A percentile compares a stretch with the other conserved stretches of the same genome.
Conservation (phyloP, 2,113 vertebrate species). For the Pseudorectes ferrugineus region DNA sequence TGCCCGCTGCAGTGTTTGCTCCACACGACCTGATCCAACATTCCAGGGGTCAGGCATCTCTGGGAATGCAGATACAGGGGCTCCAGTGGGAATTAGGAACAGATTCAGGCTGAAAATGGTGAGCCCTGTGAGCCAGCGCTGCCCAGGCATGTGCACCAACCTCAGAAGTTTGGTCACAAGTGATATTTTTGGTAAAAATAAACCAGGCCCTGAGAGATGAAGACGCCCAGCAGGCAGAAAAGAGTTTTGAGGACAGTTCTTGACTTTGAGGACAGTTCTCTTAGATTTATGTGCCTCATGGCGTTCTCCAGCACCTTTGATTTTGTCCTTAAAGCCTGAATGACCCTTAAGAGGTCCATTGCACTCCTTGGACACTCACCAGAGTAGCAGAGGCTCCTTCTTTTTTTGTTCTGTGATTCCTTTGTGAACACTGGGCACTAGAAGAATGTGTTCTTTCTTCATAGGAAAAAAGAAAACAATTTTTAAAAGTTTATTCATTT, state of each 20-base stretch:
- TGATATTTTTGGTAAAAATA: neutral
- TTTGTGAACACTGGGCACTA: neutral
- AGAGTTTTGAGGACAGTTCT: neutral
- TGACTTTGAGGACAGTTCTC: neutral
- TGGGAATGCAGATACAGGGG: accelerated
- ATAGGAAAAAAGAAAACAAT: neutral
- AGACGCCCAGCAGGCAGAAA: accelerated
- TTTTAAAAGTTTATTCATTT: accelerated
- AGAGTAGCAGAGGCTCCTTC: neutral
- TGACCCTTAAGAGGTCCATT: neutral
- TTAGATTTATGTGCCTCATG: neutral
- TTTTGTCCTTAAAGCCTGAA: neutral
- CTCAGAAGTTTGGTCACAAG: too few relatives aligned
- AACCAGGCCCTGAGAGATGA: neutral
- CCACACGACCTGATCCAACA: accelerated
- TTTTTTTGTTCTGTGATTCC: neutral
- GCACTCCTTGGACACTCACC: neutral
- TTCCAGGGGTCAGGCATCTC: neutral
- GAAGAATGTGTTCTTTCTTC: neutral
- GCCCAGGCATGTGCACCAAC: accelerated
- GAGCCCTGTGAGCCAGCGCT: neutral
- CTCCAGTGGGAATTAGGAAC: neutral
- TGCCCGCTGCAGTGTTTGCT: accelerated
- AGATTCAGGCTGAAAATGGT: neutral
- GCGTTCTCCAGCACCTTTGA: neutral